Conservation (phyloP, 1,140 invertebrate genomes). For the Scaptomyza graminum region DNA sequence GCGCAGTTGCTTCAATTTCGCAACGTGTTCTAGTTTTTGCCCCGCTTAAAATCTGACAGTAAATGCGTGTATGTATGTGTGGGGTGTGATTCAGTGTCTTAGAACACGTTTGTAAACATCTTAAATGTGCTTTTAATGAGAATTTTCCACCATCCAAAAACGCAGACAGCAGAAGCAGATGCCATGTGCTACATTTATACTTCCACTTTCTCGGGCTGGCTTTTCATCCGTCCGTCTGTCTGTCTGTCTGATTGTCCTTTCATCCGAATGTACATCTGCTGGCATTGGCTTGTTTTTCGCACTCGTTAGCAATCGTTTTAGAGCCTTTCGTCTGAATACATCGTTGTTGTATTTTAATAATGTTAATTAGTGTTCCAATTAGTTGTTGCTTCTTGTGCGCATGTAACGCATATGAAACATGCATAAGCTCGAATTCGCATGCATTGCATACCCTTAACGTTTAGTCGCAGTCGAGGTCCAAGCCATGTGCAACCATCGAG, state of each 20-base stretch:
- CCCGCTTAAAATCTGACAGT: conserved; percentile 43
- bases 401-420: conserved; percentile 65
- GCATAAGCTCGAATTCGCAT: conserved; percentile 32
- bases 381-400: conserved; percentile 68
- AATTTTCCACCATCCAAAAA: conserved; percentile 50
- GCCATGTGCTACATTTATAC: conserved; percentile 34
- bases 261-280: background rate
- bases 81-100: conserved; percentile 50
- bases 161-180: conserved; percentile 37
- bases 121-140: conserved; percentile 82
- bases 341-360: conserved; percentile 75
- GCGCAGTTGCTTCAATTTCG: conserved; percentile 52
- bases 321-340: background rate
- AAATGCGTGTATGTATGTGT: conserved; percentile 28
- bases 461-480: conserved; percentile 37
- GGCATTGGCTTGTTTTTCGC: conserved; percentile 9
- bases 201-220: background rate
- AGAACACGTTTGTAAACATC: conserved; percentile 81
- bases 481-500: conserved; percentile 15
- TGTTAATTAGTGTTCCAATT: conserved; percentile 79
- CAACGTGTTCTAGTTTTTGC: conserved; percentile 54
- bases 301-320: conserved; percentile 24
- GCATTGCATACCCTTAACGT: conserved; percentile 29
- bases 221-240: no score
- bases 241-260: background rate